phyloP scores from a whole-genome alignment of 2,797 vertebrate species.

The Peromyscus melanophrys region DNA sequence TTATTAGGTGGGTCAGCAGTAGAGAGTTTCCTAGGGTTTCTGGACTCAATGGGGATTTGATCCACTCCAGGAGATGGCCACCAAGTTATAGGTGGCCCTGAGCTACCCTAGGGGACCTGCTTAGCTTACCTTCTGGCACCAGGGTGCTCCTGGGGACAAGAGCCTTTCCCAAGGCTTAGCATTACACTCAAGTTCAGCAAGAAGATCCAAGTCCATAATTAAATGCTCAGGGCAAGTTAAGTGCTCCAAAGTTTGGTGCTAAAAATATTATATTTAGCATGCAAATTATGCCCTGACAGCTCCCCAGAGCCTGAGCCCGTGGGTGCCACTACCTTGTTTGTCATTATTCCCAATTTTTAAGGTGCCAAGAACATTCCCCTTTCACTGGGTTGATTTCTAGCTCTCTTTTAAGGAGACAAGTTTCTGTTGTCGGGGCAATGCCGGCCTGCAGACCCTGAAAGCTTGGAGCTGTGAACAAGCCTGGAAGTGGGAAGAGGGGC shows the following conservation, averaged over 20 bases:
- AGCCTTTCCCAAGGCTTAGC: not conserved
- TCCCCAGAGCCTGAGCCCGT: conserved; percentile 63
- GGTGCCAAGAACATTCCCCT: conserved; percentile 61
- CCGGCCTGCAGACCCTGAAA: not conserved
- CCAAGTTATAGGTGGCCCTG: too few species aligned
- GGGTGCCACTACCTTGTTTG: conserved; percentile 74
- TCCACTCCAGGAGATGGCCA: not conserved
- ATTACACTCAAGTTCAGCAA: conserved; percentile 22
- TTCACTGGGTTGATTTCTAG: not conserved
- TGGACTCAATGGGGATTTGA: not conserved
- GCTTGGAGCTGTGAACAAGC: fast-evolving
- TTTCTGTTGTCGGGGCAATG: not conserved
- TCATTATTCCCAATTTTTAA: conserved; percentile 70
- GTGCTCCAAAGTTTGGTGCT: conserved; percentile 77
- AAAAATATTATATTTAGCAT: conserved; percentile 81
- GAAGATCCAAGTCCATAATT: conserved; percentile 77
- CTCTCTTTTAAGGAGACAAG: conserved; percentile 43
- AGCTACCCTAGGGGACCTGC: not conserved
- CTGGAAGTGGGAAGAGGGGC: not conserved
- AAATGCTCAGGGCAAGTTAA: conserved; percentile 74
- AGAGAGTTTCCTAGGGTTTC: not conserved
- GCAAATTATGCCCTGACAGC: conserved; percentile 83
- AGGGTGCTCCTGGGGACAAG: conserved; percentile 59
- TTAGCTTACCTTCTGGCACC: not conserved
- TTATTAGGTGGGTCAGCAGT: not conserved